Evolutionary conservation across 2,797 vertebrate genomes (phyloP).

Genomic region (Phataginus tricuspis): DNA sequence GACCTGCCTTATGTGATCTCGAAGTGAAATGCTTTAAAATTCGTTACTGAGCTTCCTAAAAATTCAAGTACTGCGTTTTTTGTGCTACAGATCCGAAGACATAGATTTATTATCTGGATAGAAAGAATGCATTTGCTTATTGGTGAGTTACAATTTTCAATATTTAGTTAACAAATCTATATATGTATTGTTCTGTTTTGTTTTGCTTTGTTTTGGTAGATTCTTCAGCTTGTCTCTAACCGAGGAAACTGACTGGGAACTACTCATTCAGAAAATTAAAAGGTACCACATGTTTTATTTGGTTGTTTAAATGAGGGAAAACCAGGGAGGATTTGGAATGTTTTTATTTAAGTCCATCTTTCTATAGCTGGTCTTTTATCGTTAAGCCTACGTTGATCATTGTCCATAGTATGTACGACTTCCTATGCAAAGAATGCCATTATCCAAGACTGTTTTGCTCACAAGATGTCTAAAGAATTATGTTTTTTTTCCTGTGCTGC

Average conservation of each 20-base stretch:
- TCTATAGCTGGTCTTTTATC: slow-evolving; percentile 27
- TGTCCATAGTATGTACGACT: slow-evolving; percentile 29
- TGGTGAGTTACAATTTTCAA: slow-evolving; percentile 68
- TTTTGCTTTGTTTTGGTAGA: slow-evolving; percentile 82
- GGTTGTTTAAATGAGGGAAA: slow-evolving; percentile 62
- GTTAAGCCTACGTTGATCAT: background rate
- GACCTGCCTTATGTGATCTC: slow-evolving; percentile 70
- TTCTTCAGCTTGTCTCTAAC: slow-evolving; percentile 76
- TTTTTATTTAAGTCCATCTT: slow-evolving; percentile 62
- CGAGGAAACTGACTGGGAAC: slow-evolving; percentile 74
- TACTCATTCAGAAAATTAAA: slow-evolving; percentile 80
- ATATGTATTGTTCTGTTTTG: background rate
- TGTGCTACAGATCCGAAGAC: slow-evolving; percentile 55
- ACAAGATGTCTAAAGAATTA: slow-evolving; percentile 32
- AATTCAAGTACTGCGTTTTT: slow-evolving; percentile 65
- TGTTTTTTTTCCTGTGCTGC: slow-evolving; percentile 25
- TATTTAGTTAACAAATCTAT: slow-evolving; percentile 62
- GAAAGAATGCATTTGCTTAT: slow-evolving; percentile 52
- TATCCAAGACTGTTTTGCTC: slow-evolving; percentile 35
- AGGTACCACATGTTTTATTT: slow-evolving; percentile 84
- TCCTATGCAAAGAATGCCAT: slow-evolving; percentile 43
- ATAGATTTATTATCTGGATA: slow-evolving; percentile 62
- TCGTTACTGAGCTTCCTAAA: slow-evolving; percentile 64
- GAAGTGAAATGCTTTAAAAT: slow-evolving; percentile 70
- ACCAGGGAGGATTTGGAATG: slow-evolving; percentile 30